Evolutionary conservation across 2,113 vertebrate species (phyloP).

Genomic region (Trichomycterus rosablanca): DNA sequence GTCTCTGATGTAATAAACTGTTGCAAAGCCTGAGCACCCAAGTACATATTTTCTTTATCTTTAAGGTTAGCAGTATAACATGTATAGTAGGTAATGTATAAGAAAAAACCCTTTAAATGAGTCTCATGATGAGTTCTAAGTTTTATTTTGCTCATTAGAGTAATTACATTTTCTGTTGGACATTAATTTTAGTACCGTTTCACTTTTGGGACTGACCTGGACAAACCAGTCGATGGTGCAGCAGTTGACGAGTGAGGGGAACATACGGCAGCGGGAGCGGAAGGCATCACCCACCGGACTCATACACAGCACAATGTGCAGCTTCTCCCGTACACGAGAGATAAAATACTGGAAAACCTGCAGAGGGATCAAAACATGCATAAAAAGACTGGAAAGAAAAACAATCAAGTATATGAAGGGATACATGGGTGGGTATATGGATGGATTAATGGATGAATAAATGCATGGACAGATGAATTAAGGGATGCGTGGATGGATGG

Average conservation of each 20-base stretch:
- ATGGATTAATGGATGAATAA: neutral
- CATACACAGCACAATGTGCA: slow-evolving; percentile 81
- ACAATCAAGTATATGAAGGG: neutral
- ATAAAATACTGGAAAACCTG: slow-evolving; percentile 82
- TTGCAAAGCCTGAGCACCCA: no score
- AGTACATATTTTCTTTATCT: no score
- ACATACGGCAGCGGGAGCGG: slow-evolving; percentile 78
- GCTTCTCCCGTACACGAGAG: slow-evolving; percentile 73
- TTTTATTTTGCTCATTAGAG: no score
- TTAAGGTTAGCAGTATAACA: no score
- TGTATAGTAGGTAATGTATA: no score
- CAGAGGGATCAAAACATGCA: neutral
- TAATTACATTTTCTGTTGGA: no score
- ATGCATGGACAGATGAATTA: neutral
- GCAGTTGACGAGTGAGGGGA: slow-evolving; percentile 81
- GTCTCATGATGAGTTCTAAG: no score
- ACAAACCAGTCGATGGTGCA: slow-evolving; percentile 85
- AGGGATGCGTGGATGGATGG: neutral
- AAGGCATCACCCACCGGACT: slow-evolving; percentile 79
- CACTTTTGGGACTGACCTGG: slow-evolving; percentile 59
- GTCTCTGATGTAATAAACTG: no score
- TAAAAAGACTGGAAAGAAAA: neutral
- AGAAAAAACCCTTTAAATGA: no score
- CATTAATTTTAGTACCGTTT: no score
- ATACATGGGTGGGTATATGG: neutral